Conservation (phyloP, 1,140 invertebrate genomes). For the Holotrichia oblita region DNA sequence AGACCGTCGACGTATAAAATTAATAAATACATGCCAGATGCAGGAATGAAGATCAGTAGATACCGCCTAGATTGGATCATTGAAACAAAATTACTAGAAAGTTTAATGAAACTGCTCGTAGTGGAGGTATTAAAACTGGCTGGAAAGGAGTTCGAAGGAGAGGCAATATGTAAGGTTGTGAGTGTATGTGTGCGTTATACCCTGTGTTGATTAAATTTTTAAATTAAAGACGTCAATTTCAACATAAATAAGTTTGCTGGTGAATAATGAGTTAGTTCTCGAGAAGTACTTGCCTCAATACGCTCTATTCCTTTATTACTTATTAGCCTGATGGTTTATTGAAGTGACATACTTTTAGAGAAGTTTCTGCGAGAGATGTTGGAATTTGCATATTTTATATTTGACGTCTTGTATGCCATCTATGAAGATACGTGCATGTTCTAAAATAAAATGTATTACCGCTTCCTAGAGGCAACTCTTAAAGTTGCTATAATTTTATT, state of each 20-base stretch:
- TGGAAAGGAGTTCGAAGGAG: not conserved
- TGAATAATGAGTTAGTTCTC: not conserved
- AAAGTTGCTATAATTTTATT: too few relatives aligned
- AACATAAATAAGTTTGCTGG: not conserved
- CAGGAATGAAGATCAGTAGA: conserved; percentile 29
- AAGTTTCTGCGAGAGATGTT: not conserved
- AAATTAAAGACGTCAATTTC: conserved; percentile 28
- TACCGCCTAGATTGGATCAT: not conserved
- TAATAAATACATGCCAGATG: conserved; percentile 32
- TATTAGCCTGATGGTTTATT: not conserved
- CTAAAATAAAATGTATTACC: too few relatives aligned
- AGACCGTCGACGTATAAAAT: not conserved
- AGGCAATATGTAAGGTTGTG: not conserved
- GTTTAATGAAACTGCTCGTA: conserved; percentile 29
- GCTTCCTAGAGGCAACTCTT: too few relatives aligned
- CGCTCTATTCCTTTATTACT: not conserved
- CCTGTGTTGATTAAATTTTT: conserved; percentile 25
- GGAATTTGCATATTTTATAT: not conserved
- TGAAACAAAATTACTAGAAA: conserved; percentile 34
- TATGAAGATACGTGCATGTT: not conserved
- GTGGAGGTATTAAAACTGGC: conserved; percentile 25
- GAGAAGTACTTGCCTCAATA: not conserved
- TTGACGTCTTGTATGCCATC: not conserved
- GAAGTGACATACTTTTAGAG: not conserved
- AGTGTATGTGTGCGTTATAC: not conserved